Base-by-base conservation (phyloP, 2,888 invertebrate species). In the Camponotus fellah region DNA sequence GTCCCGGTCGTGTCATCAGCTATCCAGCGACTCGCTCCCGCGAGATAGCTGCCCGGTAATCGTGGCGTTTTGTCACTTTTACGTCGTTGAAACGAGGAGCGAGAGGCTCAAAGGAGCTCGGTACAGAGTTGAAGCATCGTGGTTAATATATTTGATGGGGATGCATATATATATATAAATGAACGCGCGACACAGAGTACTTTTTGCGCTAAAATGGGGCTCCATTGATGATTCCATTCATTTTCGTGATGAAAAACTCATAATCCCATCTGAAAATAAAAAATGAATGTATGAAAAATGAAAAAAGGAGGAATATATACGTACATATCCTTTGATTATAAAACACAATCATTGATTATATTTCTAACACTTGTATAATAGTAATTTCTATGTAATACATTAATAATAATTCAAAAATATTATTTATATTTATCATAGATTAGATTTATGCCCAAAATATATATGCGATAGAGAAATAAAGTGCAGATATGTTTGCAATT, bases 11-110 rank as follows among this genome's bases (percentile, higher is more conserved):
- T 91, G 90, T 93, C 92, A 89, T 93, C 92, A 91, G 88, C 89
- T 87, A 86, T 88, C 91, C 88, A 62, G 53, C 85, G 66, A 40
- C 66, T 58, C 85, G 79, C 86, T 86, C 92, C 87, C 90, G 81
- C 75, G 92, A 89, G 92, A 87, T 89, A 86, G 89, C 87, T 91
- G 92, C 85, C 74, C 84, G 87, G 91, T 93, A 93, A 93, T 93
- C 92, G 93, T 83, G 87, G 87, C 91, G 88, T 92, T 93, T 93
- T 93, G 93, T 93, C 93, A 93, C 91, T 91, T 91, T 92, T 92
- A 81, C 86, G 65, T 83, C 21, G 77, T 72, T n/a, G 80, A 75
- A 81, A 83, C 71, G 72, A 56, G 66, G 53, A 83, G 64, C 40
- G 64, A 64, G 40, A 17, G 53, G 72, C 68, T 26, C 66, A 72